Percentiles rank a stretch among this genome's conserved stretches.
Conservation (phyloP, 2,888 invertebrate species). For the Cataglyphis rosenhaueri region DNA sequence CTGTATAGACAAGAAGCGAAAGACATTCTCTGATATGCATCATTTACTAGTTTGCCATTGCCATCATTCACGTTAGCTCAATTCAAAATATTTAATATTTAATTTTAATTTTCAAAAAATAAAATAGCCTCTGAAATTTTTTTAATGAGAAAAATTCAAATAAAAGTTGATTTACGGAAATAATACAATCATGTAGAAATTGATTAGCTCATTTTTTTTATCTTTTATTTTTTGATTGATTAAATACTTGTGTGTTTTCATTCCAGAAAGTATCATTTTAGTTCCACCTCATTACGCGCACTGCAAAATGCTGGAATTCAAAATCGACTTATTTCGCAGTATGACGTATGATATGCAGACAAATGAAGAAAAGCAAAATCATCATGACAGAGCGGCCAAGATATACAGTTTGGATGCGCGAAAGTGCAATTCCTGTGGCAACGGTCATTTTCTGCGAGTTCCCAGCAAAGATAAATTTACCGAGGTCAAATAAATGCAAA, state of each 20-base stretch:
- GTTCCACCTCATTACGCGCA: constrained; percentile 71
- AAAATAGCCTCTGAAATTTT: background rate
- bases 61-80: constrained; percentile 60
- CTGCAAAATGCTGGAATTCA: constrained; percentile 88
- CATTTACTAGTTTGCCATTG: constrained; percentile 74
- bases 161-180: background rate
- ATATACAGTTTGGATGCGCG: constrained; percentile 86
- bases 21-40: constrained; percentile 78
- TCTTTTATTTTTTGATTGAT: background rate
- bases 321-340: constrained; percentile 86
- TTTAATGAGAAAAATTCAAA: background rate
- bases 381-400: constrained; percentile 86
- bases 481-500: constrained; percentile 11
- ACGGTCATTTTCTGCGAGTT: constrained; percentile 65
- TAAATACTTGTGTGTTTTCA: background rate
- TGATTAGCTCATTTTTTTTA: background rate
- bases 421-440: constrained; percentile 86
- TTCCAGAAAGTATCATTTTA: background rate
- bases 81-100: constrained; percentile 10
- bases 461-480: background rate
- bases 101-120: background rate
- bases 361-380: constrained; percentile 87
- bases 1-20: constrained; percentile 60
- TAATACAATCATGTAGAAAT: background rate
- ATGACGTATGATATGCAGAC: constrained; percentile 87